phyloP scores from a whole-genome alignment of 1,140 invertebrate genomes.

The Pachyrhynchus sulphureomaculatus region DNA sequence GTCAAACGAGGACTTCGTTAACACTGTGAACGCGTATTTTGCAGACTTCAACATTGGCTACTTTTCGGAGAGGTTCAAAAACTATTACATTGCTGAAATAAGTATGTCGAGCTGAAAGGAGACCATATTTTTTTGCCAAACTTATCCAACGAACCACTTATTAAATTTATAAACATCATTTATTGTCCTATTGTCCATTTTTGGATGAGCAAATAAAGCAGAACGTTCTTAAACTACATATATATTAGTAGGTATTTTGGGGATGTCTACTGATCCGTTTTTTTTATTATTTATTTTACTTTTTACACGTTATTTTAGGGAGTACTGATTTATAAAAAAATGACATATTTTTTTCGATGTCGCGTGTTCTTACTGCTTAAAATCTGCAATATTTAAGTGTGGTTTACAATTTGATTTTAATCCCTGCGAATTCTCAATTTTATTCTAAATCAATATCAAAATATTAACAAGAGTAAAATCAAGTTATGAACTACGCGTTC shows the following conservation, averaged over 20 bases:
- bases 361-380: conserved; percentile 5
- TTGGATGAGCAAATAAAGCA: no score
- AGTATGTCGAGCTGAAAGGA: no score
- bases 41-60: no score
- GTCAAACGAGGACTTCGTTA: no score
- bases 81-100: no score
- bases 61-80: no score
- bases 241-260: background rate
- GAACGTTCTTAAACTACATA: no score
- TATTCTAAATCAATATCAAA: background rate
- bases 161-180: no score
- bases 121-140: no score
- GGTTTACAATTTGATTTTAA: conserved; percentile 18
- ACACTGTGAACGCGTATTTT: no score
- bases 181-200: no score
- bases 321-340: conserved; percentile 12
- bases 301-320: conserved; percentile 7
- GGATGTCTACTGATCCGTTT: background rate
- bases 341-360: conserved; percentile 6
- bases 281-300: conserved; percentile 5
- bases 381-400: conserved; percentile 7
- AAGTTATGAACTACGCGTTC: background rate
- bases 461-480: conserved; percentile 3
- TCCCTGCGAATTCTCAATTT: background rate
- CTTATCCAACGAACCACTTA: no score